A percentile compares a stretch with the other conserved stretches of the same genome.
These are phyloP conservation scores for Gymnobelideus leadbeateri DNA, from an alignment of 2,113 vertebrate species.

Conservation along the genomic window DNA sequence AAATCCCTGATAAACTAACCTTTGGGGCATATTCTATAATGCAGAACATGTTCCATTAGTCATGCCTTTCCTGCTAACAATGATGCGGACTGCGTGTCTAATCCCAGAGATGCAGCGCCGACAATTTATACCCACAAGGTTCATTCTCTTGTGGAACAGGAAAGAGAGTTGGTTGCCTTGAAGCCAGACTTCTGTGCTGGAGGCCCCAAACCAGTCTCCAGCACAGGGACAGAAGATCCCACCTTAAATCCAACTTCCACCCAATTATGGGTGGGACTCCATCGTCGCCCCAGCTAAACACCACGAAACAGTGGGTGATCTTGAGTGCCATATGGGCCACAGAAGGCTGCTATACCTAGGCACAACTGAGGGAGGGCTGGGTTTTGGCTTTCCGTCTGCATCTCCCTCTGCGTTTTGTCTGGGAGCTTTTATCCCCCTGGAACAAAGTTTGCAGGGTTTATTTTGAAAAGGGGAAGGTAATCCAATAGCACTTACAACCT, in stretches of 20 bases:
- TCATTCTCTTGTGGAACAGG: neutral
- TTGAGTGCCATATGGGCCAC: slow-evolving; percentile 80
- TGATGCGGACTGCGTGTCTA: slow-evolving; percentile 5
- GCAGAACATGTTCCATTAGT: neutral
- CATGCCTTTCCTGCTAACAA: slow-evolving; percentile 29
- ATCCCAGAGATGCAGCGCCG: slow-evolving; percentile 17
- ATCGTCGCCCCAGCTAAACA: slow-evolving; percentile 54
- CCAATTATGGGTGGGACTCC: slow-evolving; percentile 66
- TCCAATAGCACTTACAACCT: slow-evolving; percentile 81
- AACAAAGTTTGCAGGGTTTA: slow-evolving; percentile 76
- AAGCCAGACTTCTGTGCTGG: slow-evolving; percentile 13
- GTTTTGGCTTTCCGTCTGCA: slow-evolving; percentile 57
- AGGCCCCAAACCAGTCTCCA: neutral
- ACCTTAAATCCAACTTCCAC: neutral
- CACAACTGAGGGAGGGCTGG: slow-evolving; percentile 50
- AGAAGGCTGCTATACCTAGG: slow-evolving; percentile 66
- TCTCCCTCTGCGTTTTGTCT: slow-evolving; percentile 69
- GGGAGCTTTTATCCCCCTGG: slow-evolving; percentile 72
- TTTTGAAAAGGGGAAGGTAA: slow-evolving; percentile 72
- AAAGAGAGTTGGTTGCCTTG: neutral
- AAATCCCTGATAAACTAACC: neutral
- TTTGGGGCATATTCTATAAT: neutral
- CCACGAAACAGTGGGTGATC: slow-evolving; percentile 73
- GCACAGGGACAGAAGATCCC: neutral
- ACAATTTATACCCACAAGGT: neutral